Conservation (phyloP, 1,140 invertebrate genomes). For the Conus betulinus region DNA sequence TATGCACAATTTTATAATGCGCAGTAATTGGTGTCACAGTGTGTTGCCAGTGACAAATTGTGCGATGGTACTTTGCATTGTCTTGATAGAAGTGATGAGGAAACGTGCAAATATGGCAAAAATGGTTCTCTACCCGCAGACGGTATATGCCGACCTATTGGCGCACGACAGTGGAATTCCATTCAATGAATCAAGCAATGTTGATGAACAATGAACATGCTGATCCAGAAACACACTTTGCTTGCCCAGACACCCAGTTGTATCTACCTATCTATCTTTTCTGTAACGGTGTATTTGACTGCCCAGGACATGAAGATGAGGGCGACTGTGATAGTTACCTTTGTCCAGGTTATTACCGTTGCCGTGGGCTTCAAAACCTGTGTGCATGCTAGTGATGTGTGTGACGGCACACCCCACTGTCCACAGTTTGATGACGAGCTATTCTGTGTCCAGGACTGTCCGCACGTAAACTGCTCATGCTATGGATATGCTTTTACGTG, state of each 20-base stretch:
- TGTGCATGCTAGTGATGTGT: too few species aligned
- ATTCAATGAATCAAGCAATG: background rate
- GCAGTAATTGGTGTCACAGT: background rate
- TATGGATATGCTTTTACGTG: slow-evolving; percentile 27
- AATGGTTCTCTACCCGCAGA: too few species aligned
- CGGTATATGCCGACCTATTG: background rate
- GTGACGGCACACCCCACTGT: too few species aligned
- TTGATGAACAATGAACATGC: too few species aligned
- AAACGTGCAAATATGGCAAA: too few species aligned
- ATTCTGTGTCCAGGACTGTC: slow-evolving; percentile 26
- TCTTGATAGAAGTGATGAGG: background rate
- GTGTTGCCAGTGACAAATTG: background rate
- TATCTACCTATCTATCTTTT: background rate
- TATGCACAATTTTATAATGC: too few species aligned
- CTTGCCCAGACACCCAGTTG: slow-evolving; percentile 7
- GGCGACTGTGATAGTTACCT: background rate
- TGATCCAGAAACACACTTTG: slow-evolving; percentile 17
- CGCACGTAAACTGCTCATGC: slow-evolving; percentile 28
- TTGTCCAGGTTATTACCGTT: slow-evolving; percentile 42
- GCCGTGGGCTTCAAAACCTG: background rate
- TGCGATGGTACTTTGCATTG: background rate
- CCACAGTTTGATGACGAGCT: slow-evolving; percentile 30
- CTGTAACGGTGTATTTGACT: slow-evolving; percentile 33
- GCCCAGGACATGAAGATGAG: background rate
- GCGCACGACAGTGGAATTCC: background rate